Evolutionary conservation across 2,113 vertebrate species (phyloP), one percentile per base, ranked within the genome.

Genomic region (Pterocles burchelli): DNA sequence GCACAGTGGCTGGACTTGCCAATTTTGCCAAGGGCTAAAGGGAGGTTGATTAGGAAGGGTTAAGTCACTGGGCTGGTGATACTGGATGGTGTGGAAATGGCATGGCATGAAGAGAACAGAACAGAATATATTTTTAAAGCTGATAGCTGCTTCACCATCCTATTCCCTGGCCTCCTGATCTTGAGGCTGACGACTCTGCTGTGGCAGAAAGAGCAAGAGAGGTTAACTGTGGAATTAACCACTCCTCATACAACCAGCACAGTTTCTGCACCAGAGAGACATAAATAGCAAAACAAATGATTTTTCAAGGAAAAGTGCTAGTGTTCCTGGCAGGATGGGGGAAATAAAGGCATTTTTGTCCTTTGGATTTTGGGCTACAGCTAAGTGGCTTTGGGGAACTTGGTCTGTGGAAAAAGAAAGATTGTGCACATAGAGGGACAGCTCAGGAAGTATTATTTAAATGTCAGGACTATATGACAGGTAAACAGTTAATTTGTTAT

Each of bases 221-320:
- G 91, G 93, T 97, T 95, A 95, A 94, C 83, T 67, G 61, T 67
- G 86, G 86, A 90, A 89, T 94, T 84, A 93, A 91, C 93, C 88
- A 91, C 77, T 77, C 62, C 66, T 81, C 75, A 11, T 89, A 68
- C 74, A 95, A 65, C 20, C 78, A 89, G 66, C 67, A 57, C 17
- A 21, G 78, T 70, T 80, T 70, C 91, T 92, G 55, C 46, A 66
- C 74, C 52, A 67, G 68, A 95, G 89, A 93, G 48, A 87, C 62
- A 77, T 71, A 92, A 91, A 61, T 54, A 89, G 66, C 59, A 87
- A 88, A 95, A 72, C 77, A 87, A 86, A 21, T 6, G 5, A 29
- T 94, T 81, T 89, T 89, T 91, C 22, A 55, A 86, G 89, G 68
- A 88, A 81, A 90, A 93, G 17, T 55, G 52, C 52, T 86, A 58